Evolutionary conservation across 2,888 invertebrate species (phyloP).

Genomic region (Sinodicranocentrus sp.): DNA sequence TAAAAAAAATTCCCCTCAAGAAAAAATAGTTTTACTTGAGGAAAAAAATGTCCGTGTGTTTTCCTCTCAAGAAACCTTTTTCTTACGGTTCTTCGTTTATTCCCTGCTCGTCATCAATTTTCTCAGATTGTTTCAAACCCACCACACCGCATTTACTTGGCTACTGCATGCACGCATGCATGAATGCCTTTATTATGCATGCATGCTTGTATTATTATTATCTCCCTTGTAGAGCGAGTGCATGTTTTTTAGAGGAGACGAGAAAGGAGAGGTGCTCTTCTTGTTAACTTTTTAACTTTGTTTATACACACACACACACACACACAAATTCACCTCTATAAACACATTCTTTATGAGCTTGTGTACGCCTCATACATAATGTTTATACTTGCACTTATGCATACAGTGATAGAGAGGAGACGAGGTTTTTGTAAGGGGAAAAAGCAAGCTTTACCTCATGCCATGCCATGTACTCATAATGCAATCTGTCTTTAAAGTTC

Average conservation of each 20-base stretch:
- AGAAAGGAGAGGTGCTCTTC: background rate
- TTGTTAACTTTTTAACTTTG: slow-evolving; percentile 44
- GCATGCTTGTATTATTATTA: slow-evolving; percentile 11
- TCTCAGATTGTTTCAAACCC: slow-evolving; percentile 41
- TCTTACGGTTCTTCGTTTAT: slow-evolving; percentile 51
- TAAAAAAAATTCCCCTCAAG: too few relatives aligned
- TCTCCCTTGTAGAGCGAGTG: background rate
- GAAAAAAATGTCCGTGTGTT: too few relatives aligned
- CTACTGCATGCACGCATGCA: slow-evolving; percentile 50
- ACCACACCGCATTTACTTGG: slow-evolving; percentile 52
- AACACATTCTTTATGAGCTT: too few relatives aligned
- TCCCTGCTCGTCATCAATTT: slow-evolving; percentile 53
- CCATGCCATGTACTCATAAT: slow-evolving; percentile 57
- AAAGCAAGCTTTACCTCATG: slow-evolving; percentile 50
- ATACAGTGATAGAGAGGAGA: too few relatives aligned
- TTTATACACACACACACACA: slow-evolving; percentile 31
- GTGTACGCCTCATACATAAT: too few relatives aligned
- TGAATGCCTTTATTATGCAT: slow-evolving; percentile 35
- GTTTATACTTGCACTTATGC: too few relatives aligned
- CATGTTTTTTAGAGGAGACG: background rate
- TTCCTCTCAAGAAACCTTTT: too few relatives aligned
- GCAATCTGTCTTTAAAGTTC: slow-evolving; percentile 67
- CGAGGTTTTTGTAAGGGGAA: background rate
- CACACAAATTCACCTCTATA: slow-evolving; percentile 15
- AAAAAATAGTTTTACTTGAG: too few relatives aligned